phyloP scores from a whole-genome alignment of 2,113 vertebrate genomes.

The Cheirogaleus medius region DNA sequence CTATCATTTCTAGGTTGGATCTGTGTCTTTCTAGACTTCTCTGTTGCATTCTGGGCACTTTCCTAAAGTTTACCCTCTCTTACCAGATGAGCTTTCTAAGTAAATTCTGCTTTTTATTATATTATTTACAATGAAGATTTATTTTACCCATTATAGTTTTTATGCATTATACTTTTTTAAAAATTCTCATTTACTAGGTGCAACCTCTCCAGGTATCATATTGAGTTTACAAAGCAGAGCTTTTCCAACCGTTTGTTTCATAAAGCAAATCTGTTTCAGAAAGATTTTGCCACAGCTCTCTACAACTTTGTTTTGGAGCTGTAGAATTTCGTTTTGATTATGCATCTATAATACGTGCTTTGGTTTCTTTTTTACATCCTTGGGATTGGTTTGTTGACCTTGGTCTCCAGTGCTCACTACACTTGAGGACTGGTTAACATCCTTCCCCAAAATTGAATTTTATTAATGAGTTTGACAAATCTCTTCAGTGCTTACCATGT shows the following conservation, averaged over 20 bases:
- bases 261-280: constrained; percentile 21
- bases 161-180: neutral
- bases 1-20: neutral
- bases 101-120: constrained; percentile 15
- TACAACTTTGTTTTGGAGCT: neutral
- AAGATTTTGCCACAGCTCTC: neutral
- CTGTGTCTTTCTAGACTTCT: neutral
- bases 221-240: constrained; percentile 9
- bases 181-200: constrained; percentile 6
- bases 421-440: neutral
- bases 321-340: constrained; percentile 21
- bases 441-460: neutral
- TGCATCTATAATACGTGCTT: neutral
- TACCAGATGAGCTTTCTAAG: neutral
- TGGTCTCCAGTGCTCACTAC: neutral
- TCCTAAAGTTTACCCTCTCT: neutral
- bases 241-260: constrained; percentile 14
- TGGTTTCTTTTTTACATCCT: neutral
- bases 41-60: neutral
- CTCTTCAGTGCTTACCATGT: neutral
- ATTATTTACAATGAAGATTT: constrained; percentile 10
- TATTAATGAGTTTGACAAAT: neutral
- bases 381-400: constrained; percentile 17
- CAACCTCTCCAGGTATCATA: neutral
- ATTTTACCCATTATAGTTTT: constrained; percentile 16